Evolutionary conservation across 1,140 invertebrate species (phyloP).

Genomic region (Odontomachus brunneus): DNA sequence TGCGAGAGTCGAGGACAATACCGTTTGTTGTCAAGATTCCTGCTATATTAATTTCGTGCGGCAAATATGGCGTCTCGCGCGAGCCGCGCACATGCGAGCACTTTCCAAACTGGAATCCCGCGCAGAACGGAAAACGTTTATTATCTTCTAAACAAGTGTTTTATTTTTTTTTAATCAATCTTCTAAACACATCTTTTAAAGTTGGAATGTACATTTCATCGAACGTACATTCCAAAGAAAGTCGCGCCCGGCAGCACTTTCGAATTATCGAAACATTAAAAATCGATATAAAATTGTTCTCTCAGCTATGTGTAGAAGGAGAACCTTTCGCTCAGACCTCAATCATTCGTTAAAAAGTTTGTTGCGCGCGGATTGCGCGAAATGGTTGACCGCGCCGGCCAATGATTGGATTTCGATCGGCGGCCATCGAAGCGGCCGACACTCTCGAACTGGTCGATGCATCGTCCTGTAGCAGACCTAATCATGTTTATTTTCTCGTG

Average conservation of each 20-base stretch:
- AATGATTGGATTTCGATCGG: slow-evolving; percentile 75
- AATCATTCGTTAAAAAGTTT: neutral
- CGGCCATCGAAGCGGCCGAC: slow-evolving; percentile 79
- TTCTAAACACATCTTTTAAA: too few relatives aligned
- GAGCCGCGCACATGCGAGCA: neutral
- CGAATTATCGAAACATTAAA: neutral
- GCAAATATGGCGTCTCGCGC: neutral
- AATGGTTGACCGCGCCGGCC: slow-evolving; percentile 16
- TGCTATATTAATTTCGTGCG: slow-evolving; percentile 25
- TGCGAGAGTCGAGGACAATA: slow-evolving; percentile 28
- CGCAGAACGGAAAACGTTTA: neutral
- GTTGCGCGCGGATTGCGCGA: neutral
- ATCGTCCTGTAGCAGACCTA: slow-evolving; percentile 70
- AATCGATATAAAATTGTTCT: neutral
- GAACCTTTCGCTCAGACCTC: neutral
- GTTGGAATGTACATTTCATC: too few relatives aligned
- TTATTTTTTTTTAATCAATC: too few relatives aligned
- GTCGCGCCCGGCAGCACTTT: too few relatives aligned
- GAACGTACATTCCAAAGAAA: too few relatives aligned
- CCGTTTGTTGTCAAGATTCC: slow-evolving; percentile 25
- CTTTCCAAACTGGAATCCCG: neutral
- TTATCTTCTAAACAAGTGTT: neutral
- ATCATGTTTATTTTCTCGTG: slow-evolving; percentile 66
- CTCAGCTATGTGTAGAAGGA: neutral
- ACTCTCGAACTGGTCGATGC: slow-evolving; percentile 66